These are phyloP conservation scores for Arothron firmamentum DNA, from an alignment of 2,113 vertebrate genomes.

Conservation along the genomic window DNA sequence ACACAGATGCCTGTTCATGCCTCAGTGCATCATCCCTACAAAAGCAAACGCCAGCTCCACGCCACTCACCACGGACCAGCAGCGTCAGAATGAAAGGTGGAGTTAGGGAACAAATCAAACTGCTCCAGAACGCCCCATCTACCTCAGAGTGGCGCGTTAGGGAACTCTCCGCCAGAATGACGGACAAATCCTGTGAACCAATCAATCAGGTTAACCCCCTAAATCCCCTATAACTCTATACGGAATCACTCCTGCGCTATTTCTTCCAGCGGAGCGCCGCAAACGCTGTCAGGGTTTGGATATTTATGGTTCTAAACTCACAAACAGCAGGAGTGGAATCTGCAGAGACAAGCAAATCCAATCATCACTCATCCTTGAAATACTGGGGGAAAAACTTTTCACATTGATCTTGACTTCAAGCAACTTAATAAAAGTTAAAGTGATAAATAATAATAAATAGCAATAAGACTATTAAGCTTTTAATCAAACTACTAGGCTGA, in stretches of 20 bases:
- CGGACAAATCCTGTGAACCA: constrained; percentile 29
- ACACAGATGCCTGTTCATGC: constrained; percentile 32
- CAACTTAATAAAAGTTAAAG: constrained; percentile 23
- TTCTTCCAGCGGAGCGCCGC: constrained; percentile 26
- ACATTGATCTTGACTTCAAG: constrained; percentile 35
- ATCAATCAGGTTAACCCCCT: constrained; percentile 58
- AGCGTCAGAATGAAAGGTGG: constrained; percentile 26
- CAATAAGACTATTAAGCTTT: constrained; percentile 24
- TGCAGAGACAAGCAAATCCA: constrained; percentile 36
- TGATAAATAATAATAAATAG: not conserved
- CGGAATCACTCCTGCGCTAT: constrained; percentile 18
- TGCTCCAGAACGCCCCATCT: not conserved
- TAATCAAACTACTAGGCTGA: constrained; percentile 46
- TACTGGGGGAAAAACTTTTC: not conserved
- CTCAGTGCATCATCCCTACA: constrained; percentile 32
- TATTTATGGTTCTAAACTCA: not conserved
- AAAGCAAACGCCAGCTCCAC: constrained; percentile 60
- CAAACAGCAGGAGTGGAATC: not conserved
- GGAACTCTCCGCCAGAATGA: constrained; percentile 33
- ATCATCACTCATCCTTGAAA: constrained; percentile 15
- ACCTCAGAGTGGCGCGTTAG: constrained; percentile 1
- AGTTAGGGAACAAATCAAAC: constrained; percentile 6
- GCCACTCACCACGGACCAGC: constrained; percentile 29
- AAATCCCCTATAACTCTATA: constrained; percentile 23
- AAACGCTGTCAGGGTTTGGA: constrained; percentile 11